phyloP scores from a whole-genome alignment of 2,797 vertebrate genomes.

The Hipposideros larvatus region DNA sequence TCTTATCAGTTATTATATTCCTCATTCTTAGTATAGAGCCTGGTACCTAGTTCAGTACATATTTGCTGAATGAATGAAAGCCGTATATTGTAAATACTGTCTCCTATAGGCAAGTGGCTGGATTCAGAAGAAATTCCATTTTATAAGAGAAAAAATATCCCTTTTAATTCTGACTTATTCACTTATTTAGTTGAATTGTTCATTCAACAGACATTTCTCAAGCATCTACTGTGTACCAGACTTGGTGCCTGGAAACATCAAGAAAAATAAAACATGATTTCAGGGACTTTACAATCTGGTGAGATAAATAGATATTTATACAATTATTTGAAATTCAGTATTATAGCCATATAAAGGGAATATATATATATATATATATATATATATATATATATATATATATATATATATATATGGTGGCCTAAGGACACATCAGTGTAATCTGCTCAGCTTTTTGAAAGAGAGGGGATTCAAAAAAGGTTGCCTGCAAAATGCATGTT shows the following conservation, averaged over 20 bases:
- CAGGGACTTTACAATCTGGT: background rate
- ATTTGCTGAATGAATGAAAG: background rate
- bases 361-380: background rate
- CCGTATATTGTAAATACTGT: background rate
- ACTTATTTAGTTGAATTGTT: conserved; percentile 20
- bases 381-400: no score
- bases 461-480: background rate
- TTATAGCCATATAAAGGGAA: background rate
- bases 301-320: background rate
- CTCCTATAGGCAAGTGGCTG: background rate
- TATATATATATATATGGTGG: background rate
- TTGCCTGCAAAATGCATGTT: background rate
- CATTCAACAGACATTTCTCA: conserved; percentile 32
- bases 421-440: background rate
- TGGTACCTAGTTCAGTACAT: background rate
- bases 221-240: background rate
- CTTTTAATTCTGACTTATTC: conserved; percentile 26
- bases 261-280: conserved; percentile 1
- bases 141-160: background rate
- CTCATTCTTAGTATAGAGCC: background rate
- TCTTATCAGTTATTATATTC: background rate
- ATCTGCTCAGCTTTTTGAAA: background rate
- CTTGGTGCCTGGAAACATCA: conserved; percentile 12
- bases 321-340: background rate
- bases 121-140: background rate